Percentiles rank a stretch among this genome's conserved stretches.
Conservation (phyloP, 2,888 invertebrate genomes). For the Nephrotoma guestfalica region DNA sequence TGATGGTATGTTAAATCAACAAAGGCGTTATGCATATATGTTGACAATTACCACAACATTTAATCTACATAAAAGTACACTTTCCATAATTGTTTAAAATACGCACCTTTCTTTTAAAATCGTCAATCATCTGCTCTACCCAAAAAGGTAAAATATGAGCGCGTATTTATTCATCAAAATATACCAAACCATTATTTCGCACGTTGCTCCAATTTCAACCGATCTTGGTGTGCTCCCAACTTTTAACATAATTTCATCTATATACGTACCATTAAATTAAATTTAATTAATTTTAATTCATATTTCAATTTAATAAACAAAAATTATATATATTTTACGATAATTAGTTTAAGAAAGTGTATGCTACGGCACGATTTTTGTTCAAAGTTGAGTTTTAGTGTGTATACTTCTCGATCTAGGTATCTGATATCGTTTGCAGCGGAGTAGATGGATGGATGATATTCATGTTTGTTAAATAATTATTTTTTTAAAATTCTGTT, state of each 20-base stretch:
- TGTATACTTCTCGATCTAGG: background rate
- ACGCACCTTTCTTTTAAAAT: too few relatives aligned
- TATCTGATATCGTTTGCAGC: background rate
- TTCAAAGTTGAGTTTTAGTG: background rate
- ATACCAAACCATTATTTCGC: background rate
- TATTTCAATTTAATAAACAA: background rate
- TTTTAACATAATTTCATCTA: background rate
- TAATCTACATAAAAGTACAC: too few relatives aligned
- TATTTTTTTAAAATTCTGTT: background rate
- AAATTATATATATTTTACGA: background rate
- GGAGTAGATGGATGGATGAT: background rate
- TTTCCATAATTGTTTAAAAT: too few relatives aligned
- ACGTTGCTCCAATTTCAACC: background rate
- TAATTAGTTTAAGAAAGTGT: background rate
- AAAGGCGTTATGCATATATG: too few relatives aligned
- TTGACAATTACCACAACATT: too few relatives aligned
- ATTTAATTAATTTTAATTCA: background rate
- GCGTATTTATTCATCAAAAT: too few relatives aligned
- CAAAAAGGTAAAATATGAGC: too few relatives aligned
- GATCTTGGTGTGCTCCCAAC: background rate
- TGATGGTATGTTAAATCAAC: too few relatives aligned
- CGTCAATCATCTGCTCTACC: too few relatives aligned
- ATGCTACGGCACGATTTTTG: background rate
- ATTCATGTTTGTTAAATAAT: background rate
- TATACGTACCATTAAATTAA: background rate